phyloP scores from a whole-genome alignment of 2,888 invertebrate species.

The Philopedon plagiatum region DNA sequence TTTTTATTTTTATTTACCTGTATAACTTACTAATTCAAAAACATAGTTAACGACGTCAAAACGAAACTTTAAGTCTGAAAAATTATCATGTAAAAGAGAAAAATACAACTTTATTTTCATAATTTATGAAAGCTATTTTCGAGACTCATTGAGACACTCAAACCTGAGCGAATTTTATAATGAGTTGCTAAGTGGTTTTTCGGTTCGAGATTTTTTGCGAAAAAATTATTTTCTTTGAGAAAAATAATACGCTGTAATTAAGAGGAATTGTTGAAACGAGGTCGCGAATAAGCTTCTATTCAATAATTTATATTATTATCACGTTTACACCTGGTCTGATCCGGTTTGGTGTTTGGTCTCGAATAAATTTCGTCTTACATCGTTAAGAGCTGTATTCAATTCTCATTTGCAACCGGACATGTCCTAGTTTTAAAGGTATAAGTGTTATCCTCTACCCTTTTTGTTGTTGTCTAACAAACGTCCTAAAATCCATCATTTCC shows the following conservation, averaged over 20 bases:
- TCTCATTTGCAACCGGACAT: too few relatives aligned
- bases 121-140: slow-evolving; percentile 11
- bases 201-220: background rate
- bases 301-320: background rate
- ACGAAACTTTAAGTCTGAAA: background rate
- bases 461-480: too few relatives aligned
- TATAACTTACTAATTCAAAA: background rate
- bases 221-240: background rate
- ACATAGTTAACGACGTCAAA: too few relatives aligned
- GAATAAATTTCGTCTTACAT: too few relatives aligned
- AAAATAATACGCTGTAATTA: background rate
- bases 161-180: slow-evolving; percentile 1
- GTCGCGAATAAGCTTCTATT: background rate
- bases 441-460: too few relatives aligned
- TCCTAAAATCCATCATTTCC: too few relatives aligned
- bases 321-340: too few relatives aligned
- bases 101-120: background rate
- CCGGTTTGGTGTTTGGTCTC: too few relatives aligned
- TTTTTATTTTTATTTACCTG: too few relatives aligned
- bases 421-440: too few relatives aligned
- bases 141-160: background rate
- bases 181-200: slow-evolving; percentile 6
- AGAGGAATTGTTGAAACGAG: background rate
- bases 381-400: too few relatives aligned
- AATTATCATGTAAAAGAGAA: background rate